These are phyloP conservation scores for Triplophysa dalaica DNA, from an alignment of 2,113 vertebrate species.

Conservation along the genomic window DNA sequence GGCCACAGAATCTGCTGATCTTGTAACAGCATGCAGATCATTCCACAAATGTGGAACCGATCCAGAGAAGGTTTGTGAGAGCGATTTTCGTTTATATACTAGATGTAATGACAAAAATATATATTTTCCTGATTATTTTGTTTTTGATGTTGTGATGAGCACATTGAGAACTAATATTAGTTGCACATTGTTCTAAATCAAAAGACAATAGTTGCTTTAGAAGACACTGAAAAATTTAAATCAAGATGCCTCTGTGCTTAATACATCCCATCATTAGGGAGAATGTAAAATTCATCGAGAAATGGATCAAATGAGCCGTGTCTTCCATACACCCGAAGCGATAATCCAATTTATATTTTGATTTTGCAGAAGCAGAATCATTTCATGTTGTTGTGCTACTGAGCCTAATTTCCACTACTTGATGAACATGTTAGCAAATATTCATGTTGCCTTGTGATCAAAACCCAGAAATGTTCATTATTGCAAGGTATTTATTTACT, in stretches of 20 bases:
- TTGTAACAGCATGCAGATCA: too few relatives aligned
- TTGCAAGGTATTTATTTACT: neutral
- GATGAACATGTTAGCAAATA: slow-evolving; percentile 63
- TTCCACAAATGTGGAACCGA: too few relatives aligned
- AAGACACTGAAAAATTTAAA: slow-evolving; percentile 19
- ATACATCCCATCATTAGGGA: slow-evolving; percentile 63
- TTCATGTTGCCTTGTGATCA: slow-evolving; percentile 33
- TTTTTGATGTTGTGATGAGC: neutral
- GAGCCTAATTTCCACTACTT: slow-evolving; percentile 66
- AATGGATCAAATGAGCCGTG: slow-evolving; percentile 77
- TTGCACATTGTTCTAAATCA: neutral
- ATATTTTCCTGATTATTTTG: neutral
- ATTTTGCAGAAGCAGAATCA: slow-evolving; percentile 73
- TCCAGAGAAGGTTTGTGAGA: too few relatives aligned
- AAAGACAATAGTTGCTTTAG: slow-evolving; percentile 17
- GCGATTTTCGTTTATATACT: neutral
- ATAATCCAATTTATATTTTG: slow-evolving; percentile 78
- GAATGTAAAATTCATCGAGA: slow-evolving; percentile 74
- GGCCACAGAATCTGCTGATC: too few relatives aligned
- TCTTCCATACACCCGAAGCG: slow-evolving; percentile 63
- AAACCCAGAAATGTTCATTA: slow-evolving; percentile 17
- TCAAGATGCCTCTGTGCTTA: slow-evolving; percentile 58
- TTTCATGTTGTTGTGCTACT: slow-evolving; percentile 68
- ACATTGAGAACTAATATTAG: neutral
- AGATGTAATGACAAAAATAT: neutral